A percentile compares a stretch with the other conserved stretches of the same genome.
phyloP scores from a whole-genome alignment of 2,113 vertebrate genomes.

The Carettochelys insculpta region DNA sequence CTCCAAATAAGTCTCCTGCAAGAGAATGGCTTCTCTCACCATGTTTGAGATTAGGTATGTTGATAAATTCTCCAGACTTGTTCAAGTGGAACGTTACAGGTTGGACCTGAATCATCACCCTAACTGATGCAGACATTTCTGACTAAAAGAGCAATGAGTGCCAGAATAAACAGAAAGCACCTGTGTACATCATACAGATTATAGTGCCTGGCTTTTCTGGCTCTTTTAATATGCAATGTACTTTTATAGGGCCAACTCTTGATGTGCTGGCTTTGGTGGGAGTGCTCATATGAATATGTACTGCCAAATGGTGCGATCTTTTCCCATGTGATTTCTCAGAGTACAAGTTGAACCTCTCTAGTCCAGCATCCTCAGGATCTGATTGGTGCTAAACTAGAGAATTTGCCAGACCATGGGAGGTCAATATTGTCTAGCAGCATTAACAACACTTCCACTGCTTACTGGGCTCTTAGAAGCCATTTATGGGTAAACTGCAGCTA shows the following conservation, averaged over 20 bases:
- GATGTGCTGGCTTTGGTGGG: background rate
- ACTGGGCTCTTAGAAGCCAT: too few relatives aligned
- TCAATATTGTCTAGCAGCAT: too few relatives aligned
- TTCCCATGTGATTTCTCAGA: background rate
- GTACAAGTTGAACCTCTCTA: too few relatives aligned
- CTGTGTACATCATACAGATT: background rate
- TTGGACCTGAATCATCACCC: background rate
- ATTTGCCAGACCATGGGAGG: too few relatives aligned
- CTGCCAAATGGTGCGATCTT: background rate
- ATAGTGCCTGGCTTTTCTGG: rapidly evolving
- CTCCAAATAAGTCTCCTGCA: background rate
- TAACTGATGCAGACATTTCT: background rate
- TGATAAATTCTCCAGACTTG: background rate
- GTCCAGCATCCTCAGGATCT: too few relatives aligned
- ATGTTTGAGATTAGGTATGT: background rate
- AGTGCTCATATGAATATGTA: background rate
- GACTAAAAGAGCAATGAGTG: background rate
- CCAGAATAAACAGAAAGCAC: background rate
- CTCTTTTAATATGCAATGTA: background rate
- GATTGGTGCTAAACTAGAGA: too few relatives aligned
- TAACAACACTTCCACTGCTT: too few relatives aligned
- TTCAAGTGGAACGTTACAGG: background rate
- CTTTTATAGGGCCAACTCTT: background rate
- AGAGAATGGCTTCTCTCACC: background rate
- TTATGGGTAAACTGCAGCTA: too few relatives aligned